phyloP scores from a whole-genome alignment of 1,140 invertebrate species.

The Nephotettix cincticeps region DNA sequence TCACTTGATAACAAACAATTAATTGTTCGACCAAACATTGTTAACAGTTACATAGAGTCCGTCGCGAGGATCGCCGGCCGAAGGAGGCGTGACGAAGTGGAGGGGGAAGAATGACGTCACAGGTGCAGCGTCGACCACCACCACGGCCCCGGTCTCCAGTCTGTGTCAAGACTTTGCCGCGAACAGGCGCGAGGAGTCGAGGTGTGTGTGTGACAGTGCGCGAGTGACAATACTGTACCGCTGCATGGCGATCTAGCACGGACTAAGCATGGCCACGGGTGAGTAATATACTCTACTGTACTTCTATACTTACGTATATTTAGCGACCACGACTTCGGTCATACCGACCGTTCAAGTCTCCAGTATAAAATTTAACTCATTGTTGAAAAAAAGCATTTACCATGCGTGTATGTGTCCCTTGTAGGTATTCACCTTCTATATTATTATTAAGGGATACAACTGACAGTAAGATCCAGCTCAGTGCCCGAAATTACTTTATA shows the following conservation, averaged over 20 bases:
- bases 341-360: neutral
- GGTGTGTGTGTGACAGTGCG: neutral
- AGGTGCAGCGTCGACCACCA: neutral
- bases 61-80: neutral
- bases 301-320: no score
- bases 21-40: no score
- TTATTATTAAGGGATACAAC: no score
- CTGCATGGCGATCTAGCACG: neutral
- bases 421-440: no score
- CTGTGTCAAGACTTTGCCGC: neutral
- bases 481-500: no score
- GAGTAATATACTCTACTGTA: neutral
- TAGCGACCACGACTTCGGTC: neutral
- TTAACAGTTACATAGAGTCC: no score
- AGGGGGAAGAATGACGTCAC: neutral
- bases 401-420: no score
- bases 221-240: neutral
- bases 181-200: neutral
- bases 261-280: constrained; percentile 5
- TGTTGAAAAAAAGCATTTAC: no score
- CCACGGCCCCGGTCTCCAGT: neutral
- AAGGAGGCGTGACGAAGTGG: neutral
- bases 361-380: no score
- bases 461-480: no score
- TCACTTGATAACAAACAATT: no score